Evolutionary conservation across 2,888 invertebrate species (phyloP).

Genomic region (Diaprepes abbreviatus): DNA sequence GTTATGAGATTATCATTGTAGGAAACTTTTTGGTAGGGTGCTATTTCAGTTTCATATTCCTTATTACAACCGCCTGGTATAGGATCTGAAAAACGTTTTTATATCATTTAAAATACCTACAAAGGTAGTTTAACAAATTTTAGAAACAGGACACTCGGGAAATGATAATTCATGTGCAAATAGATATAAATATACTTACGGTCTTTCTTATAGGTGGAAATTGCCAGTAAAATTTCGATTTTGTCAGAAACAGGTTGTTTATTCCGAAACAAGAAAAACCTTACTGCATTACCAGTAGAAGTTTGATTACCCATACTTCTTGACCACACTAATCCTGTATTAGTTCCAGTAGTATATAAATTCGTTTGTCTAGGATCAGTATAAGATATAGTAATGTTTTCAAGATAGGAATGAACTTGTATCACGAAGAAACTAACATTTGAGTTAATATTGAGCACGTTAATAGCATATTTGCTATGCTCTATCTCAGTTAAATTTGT

Average conservation of each 20-base stretch:
- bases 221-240: conserved; percentile 49
- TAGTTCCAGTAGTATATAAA: conserved; percentile 71
- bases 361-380: conserved; percentile 54
- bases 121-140: too few relatives aligned
- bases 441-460: conserved; percentile 24
- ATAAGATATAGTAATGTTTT: conserved; percentile 73
- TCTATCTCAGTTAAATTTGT: neutral
- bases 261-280: conserved; percentile 50
- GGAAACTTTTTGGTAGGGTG: conserved; percentile 73
- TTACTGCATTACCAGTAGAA: conserved; percentile 21
- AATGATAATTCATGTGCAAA: too few relatives aligned
- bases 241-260: conserved; percentile 32
- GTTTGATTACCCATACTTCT: conserved; percentile 15
- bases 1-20: conserved; percentile 67
- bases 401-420: conserved; percentile 75
- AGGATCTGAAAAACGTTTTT: conserved; percentile 78
- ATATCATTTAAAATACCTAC: too few relatives aligned
- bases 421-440: conserved; percentile 56
- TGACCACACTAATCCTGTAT: conserved; percentile 72
- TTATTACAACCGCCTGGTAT: conserved; percentile 85
- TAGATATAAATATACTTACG: conserved; percentile 53
- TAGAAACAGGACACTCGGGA: too few relatives aligned
- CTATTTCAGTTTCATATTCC: conserved; percentile 73
- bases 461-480: neutral
- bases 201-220: conserved; percentile 52